A percentile compares a stretch with the other conserved stretches of the same genome.
Conservation (phyloP, 1,140 invertebrate genomes). For the Sycophaga agraensis region DNA sequence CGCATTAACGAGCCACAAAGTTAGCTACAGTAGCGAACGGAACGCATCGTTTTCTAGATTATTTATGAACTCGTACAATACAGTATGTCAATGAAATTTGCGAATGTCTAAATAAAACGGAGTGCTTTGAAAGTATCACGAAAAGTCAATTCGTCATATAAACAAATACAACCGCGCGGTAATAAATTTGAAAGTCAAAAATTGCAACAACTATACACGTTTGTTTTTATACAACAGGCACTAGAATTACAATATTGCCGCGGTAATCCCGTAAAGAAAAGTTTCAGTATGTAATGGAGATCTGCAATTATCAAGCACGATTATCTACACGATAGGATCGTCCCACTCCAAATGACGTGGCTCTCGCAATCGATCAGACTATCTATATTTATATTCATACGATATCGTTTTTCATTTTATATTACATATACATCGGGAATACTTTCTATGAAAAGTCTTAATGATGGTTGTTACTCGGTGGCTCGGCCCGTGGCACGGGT, state of each 20-base stretch:
- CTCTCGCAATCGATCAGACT: background rate
- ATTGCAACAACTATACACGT: slow-evolving; percentile 29
- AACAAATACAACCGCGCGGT: slow-evolving; percentile 10
- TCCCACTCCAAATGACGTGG: background rate
- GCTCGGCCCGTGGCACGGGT: background rate
- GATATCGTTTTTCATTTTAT: background rate
- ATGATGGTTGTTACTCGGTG: background rate
- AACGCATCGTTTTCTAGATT: no score
- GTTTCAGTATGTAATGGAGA: background rate
- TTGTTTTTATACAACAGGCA: slow-evolving; percentile 25
- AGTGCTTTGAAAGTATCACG: background rate
- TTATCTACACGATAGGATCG: slow-evolving; percentile 22
- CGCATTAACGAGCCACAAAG: background rate
- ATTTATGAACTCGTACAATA: no score
- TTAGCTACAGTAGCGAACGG: background rate
- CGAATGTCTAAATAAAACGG: background rate
- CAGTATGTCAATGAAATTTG: background rate
- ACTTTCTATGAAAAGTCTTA: slow-evolving; percentile 11
- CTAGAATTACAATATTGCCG: slow-evolving; percentile 34
- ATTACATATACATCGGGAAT: background rate
- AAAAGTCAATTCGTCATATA: background rate
- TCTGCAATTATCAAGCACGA: background rate
- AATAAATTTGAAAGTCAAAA: slow-evolving; percentile 8
- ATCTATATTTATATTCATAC: background rate
- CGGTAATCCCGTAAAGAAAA: slow-evolving; percentile 15